These are phyloP conservation scores for Pterocles orientalis DNA, from an alignment of 2,113 vertebrate genomes.

Conservation along the genomic window DNA sequence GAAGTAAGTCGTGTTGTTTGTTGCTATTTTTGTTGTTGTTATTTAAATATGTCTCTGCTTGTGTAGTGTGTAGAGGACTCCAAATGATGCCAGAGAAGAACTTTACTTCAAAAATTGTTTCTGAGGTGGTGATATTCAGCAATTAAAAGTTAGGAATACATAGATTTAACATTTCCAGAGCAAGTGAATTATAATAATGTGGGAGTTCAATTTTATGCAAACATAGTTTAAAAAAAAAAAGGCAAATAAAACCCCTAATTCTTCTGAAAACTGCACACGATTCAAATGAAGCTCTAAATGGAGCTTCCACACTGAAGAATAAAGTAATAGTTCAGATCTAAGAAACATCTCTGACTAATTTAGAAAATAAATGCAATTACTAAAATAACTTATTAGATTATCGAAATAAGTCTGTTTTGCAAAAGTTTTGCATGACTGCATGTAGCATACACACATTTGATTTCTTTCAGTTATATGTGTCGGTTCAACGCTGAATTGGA, in stretches of 20 bases:
- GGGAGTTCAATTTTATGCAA: background rate
- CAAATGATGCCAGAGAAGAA: background rate
- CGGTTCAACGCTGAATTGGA: slow-evolving; percentile 89
- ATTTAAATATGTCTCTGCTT: background rate
- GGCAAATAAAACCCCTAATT: background rate
- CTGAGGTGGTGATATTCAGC: background rate
- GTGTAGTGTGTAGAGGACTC: background rate
- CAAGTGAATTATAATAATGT: background rate
- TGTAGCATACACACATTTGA: background rate
- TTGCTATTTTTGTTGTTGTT: background rate
- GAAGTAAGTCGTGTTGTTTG: background rate
- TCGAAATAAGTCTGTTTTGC: background rate
- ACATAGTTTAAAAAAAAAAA: background rate
- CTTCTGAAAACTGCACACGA: background rate
- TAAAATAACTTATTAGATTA: background rate
- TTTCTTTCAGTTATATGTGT: slow-evolving; percentile 85
- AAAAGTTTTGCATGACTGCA: background rate
- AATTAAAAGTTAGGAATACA: background rate
- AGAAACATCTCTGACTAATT: background rate
- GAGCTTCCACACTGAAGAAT: background rate
- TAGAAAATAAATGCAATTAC: background rate
- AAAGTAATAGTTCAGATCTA: background rate
- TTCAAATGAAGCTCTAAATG: background rate
- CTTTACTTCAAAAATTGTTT: background rate
- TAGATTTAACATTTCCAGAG: background rate